Conservation (phyloP, 2,888 invertebrate species). For the Phengaris alcon region DNA sequence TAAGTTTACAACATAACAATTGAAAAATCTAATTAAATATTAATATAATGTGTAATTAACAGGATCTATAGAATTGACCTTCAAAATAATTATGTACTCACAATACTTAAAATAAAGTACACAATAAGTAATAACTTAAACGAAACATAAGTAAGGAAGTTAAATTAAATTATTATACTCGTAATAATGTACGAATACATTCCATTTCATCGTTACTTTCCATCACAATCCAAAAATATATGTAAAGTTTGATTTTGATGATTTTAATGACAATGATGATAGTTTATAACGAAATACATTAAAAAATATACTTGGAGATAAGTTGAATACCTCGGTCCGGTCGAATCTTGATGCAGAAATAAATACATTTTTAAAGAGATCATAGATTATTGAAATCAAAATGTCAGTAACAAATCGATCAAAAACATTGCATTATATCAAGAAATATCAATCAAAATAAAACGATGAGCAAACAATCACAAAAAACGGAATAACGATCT, state of each 20-base stretch:
- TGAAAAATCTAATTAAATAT: slow-evolving; percentile 5
- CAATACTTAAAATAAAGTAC: neutral
- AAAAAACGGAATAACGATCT: slow-evolving; percentile 36
- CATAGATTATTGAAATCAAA: slow-evolving; percentile 6
- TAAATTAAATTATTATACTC: slow-evolving; percentile 6
- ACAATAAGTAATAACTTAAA: slow-evolving; percentile 1
- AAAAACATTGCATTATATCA: neutral
- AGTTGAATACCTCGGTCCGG: no score
- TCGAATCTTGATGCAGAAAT: neutral
- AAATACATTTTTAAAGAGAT: neutral
- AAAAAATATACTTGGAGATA: neutral
- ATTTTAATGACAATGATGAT: neutral
- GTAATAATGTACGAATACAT: neutral
- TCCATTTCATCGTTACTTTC: neutral
- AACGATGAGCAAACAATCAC: slow-evolving; percentile 28
- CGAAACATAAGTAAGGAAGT: slow-evolving; percentile 18
- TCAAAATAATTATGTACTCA: slow-evolving; percentile 16
- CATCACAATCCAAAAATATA: neutral
- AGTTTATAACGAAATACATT: neutral
- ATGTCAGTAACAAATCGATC: neutral
- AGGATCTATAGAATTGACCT: slow-evolving; percentile 1
- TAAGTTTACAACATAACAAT: neutral
- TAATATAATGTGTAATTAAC: neutral
- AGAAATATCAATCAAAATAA: slow-evolving; percentile 28
- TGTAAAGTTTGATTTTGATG: neutral